Base-by-base conservation (phyloP, 1,140 invertebrate genomes). In the Aphelenchoides besseyi region DNA sequence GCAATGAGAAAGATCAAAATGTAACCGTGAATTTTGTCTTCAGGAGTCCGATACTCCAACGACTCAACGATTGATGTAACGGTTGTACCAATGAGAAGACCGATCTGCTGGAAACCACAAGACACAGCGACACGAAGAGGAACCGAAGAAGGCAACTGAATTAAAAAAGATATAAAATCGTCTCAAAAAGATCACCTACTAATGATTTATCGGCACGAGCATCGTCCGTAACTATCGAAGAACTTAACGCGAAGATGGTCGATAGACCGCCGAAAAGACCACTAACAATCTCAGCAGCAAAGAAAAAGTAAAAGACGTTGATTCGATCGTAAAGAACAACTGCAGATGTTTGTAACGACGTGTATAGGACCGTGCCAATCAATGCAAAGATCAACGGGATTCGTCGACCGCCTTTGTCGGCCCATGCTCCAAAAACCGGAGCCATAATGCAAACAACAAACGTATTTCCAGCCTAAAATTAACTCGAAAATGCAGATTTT, bases 371-470 rank as follows among this genome's bases (percentile, higher is more conserved):
- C 41, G 23, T 33, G 23, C 70, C 63, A 33, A 68, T 28, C 28
- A 48, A 32, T 28, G 28, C 29, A 12, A 74, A 12, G 23, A 74
- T 28, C 3, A 74, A 37, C 28, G 72, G 72, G 18, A 53, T 74
- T 29, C 71, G 72, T 48, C 72, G 32, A 3, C 72, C 72, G 29
- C 1, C 9, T 30, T 52, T 30, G 57, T 74, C 73, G 2, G 73
- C 64, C 74, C 74, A 75, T 23, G 66, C 61, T 0, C 73, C 73
- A 26, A 74, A n/a, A n/a, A 75, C 41, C 0, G 73, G 73, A 12
- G 69, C 0, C 9, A 33, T 71, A n/a, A 41, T n/a, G 12, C 29
- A 5, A 5, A 32, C 12, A 1, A 64, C 23, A 71, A 30, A 32
- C 32, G 3, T 48, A 2, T 29, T 37, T 8, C 23, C 33, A 5